Percentiles rank a stretch among this genome's conserved stretches.
phyloP scores from a whole-genome alignment of 2,888 invertebrate species.

The Tinea trinotella region DNA sequence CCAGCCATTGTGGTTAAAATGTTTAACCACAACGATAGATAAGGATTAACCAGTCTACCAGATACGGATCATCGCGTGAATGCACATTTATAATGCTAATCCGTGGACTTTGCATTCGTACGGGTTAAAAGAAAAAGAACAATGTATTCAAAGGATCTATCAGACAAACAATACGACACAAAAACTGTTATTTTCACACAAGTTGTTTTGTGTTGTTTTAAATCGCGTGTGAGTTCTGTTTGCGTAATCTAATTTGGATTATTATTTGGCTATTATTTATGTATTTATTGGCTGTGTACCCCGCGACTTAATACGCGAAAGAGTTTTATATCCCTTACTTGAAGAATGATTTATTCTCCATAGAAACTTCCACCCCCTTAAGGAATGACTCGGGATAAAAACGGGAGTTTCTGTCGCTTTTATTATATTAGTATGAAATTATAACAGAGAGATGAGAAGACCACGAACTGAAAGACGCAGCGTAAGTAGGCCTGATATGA shows the following conservation, averaged over 20 bases:
- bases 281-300: too few species aligned
- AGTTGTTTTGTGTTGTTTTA: not conserved
- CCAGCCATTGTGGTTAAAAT: too few species aligned
- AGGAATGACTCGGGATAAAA: too few species aligned
- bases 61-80: conserved; percentile 11
- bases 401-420: too few species aligned
- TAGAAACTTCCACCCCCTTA: too few species aligned
- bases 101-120: not conserved
- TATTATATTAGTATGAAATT: too few species aligned
- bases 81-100: conserved; percentile 13
- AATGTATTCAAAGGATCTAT: not conserved
- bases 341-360: too few species aligned
- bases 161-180: not conserved
- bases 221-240: not conserved
- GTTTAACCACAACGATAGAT: conserved; percentile 1
- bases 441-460: too few species aligned
- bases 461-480: too few species aligned
- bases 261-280: not conserved
- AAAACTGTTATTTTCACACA: not conserved
- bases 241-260: not conserved
- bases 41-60: conserved; percentile 4
- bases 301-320: too few species aligned
- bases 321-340: too few species aligned
- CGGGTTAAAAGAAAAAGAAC: not conserved
- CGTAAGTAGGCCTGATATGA: too few species aligned